A percentile compares a stretch with the other conserved stretches of the same genome.
These are phyloP conservation scores for Oenanthe oenanthe DNA, from an alignment of 2,113 vertebrate species.

Conservation along the genomic window DNA sequence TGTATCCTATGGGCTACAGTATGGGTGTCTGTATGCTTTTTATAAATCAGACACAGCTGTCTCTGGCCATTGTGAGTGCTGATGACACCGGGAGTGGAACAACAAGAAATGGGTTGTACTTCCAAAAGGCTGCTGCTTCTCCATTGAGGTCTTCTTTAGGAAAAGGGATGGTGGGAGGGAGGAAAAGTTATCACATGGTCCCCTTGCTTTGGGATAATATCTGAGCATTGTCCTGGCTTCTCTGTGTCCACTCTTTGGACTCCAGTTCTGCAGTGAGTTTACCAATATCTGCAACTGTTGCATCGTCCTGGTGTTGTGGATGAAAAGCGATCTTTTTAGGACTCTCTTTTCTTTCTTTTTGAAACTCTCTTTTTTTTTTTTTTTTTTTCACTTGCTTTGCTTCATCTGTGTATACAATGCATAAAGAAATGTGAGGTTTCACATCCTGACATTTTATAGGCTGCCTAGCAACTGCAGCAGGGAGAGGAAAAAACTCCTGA, in stretches of 20 bases:
- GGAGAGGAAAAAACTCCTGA: conserved; percentile 7
- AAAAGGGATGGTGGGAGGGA: fast-evolving
- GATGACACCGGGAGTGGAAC: background rate
- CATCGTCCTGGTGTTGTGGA: background rate
- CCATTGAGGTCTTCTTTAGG: background rate
- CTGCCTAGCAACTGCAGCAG: conserved; percentile 16
- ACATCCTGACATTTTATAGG: conserved; percentile 7
- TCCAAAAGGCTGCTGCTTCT: background rate
- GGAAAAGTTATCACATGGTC: background rate
- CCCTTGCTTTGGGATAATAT: background rate
- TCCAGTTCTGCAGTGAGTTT: background rate
- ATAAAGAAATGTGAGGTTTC: conserved; percentile 15
- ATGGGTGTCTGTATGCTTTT: background rate
- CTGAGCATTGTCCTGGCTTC: background rate
- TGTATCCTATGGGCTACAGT: background rate
- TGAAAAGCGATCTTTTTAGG: background rate
- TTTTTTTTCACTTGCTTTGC: background rate
- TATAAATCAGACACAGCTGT: background rate
- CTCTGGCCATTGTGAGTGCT: background rate
- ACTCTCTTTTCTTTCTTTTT: background rate
- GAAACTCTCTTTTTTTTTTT: background rate
- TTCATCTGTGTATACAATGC: background rate
- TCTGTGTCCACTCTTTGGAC: background rate
- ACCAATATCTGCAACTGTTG: background rate
- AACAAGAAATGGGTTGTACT: background rate